phyloP scores from a whole-genome alignment of 2,888 invertebrate species.

The Rhagonycha lutea region DNA sequence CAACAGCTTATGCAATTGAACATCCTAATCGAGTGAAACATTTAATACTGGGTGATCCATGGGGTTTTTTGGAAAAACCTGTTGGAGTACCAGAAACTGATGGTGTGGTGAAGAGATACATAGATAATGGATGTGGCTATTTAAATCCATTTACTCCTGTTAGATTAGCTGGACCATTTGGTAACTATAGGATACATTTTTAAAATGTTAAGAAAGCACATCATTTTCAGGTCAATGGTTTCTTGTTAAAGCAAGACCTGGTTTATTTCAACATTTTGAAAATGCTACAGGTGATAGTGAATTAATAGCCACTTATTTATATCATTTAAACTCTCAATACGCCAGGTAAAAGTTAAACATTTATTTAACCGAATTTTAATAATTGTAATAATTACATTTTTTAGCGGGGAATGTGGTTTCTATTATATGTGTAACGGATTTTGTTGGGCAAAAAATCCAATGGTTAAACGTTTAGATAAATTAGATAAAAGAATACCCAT shows the following conservation, averaged over 20 bases:
- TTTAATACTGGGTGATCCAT: slow-evolving; percentile 90
- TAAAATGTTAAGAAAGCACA: neutral
- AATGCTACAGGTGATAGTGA: neutral
- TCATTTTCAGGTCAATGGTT: neutral
- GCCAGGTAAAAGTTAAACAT: neutral
- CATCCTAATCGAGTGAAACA: slow-evolving; percentile 87
- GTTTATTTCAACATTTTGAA: neutral
- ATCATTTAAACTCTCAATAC: neutral
- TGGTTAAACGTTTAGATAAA: neutral
- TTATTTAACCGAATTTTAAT: neutral
- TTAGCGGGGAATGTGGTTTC: neutral
- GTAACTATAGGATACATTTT: neutral
- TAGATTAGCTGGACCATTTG: slow-evolving; percentile 1
- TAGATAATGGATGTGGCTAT: neutral
- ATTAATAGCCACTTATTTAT: neutral
- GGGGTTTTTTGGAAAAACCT: slow-evolving; percentile 71
- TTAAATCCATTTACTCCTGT: neutral
- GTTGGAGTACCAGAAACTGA: slow-evolving; percentile 51
- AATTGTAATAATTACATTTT: neutral
- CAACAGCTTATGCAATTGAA: slow-evolving; percentile 82
- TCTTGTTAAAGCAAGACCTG: neutral
- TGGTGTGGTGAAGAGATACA: neutral
- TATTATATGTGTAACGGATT: neutral
- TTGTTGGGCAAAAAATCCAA: neutral
- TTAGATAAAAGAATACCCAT: neutral